phyloP scores from a whole-genome alignment of 2,888 invertebrate species.

The Apodemia zela region DNA sequence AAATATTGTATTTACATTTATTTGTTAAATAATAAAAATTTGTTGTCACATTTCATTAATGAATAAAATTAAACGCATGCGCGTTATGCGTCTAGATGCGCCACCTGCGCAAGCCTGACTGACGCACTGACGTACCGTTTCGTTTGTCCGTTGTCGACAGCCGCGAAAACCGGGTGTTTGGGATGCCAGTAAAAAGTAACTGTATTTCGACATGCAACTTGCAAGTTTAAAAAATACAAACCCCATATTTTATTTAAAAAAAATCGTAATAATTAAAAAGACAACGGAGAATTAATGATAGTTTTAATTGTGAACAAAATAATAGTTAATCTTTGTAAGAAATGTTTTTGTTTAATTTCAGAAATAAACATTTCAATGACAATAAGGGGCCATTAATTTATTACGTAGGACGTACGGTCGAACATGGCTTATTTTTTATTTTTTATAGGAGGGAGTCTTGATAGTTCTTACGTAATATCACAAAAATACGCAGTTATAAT shows the following conservation, averaged over 20 bases:
- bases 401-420: no score
- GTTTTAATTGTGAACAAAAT: not conserved
- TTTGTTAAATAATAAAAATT: slow-evolving; percentile 47
- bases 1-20: slow-evolving; percentile 36
- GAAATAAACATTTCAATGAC: not conserved
- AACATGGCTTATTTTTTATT: no score
- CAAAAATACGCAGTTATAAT: no score
- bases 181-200: slow-evolving; percentile 13
- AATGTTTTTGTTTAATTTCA: not conserved
- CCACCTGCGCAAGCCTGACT: slow-evolving; percentile 59
- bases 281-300: not conserved
- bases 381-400: no score
- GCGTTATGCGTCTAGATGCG: slow-evolving; percentile 42
- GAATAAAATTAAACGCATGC: slow-evolving; percentile 49
- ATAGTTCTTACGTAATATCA: no score
- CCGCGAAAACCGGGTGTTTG: slow-evolving; percentile 10
- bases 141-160: slow-evolving; percentile 25
- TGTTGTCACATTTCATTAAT: slow-evolving; percentile 59
- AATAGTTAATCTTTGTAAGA: not conserved
- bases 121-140: slow-evolving; percentile 41
- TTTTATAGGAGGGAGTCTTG: no score
- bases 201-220: not conserved
- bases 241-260: not conserved
- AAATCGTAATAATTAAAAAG: not conserved
- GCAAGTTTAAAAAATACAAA: not conserved